These are phyloP conservation scores for Pocillopora verrucosa DNA, from an alignment of 64 coral and sea anemone genomes.

Conservation along the genomic window DNA sequence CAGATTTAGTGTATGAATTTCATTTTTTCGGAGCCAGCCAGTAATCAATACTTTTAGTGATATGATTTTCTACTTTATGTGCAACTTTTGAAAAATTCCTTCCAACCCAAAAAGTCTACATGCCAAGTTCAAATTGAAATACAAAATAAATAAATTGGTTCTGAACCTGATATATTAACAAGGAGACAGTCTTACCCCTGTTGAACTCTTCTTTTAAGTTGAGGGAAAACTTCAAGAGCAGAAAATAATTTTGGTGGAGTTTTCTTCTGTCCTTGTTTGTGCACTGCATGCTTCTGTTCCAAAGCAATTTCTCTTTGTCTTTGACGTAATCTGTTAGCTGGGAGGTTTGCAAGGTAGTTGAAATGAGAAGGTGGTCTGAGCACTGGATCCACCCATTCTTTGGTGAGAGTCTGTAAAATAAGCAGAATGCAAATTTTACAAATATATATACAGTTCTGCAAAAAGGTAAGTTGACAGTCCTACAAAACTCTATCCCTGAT, in stretches of 20 bases:
- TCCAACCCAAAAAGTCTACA: too few relatives aligned
- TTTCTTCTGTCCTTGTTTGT: constrained; percentile 25
- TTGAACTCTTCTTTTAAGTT: constrained; percentile 62
- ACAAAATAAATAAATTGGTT: too few relatives aligned
- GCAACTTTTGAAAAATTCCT: too few relatives aligned
- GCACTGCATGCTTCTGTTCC: not conserved
- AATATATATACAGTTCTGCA: not conserved
- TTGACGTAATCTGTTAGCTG: constrained; percentile 70
- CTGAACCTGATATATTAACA: too few relatives aligned
- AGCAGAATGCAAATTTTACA: not conserved
- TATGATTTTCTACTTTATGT: too few relatives aligned
- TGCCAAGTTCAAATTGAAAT: too few relatives aligned
- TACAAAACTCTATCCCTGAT: too few relatives aligned
- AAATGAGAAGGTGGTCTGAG: constrained; percentile 46
- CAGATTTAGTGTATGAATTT: too few relatives aligned
- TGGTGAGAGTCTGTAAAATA: not conserved
- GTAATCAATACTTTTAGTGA: too few relatives aligned
- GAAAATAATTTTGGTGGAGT: constrained; percentile 42
- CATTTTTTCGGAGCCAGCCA: too few relatives aligned
- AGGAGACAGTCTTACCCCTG: constrained; percentile 38
- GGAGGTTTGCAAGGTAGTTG: constrained; percentile 26
- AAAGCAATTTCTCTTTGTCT: constrained; percentile 46
- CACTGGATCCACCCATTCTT: constrained; percentile 86
- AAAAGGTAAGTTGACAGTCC: too few relatives aligned
- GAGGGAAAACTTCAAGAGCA: constrained; percentile 77